Conservation (phyloP, 2,888 invertebrate genomes). For the Heliconius aoede region DNA sequence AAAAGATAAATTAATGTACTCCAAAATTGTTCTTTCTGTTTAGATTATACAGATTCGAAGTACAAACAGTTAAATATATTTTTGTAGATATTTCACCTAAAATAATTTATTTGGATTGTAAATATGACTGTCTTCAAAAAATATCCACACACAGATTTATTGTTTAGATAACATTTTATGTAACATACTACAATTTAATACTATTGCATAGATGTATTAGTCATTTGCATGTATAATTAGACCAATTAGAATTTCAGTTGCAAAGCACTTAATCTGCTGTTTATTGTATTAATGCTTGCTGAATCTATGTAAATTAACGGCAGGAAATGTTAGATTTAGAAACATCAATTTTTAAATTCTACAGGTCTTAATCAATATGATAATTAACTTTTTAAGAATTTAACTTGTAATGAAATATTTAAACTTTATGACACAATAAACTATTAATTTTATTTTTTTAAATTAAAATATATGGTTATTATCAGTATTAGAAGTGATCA, state of each 20-base stretch:
- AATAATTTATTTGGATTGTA: not conserved
- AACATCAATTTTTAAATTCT: not conserved
- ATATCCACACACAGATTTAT: not conserved
- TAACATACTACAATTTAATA: not conserved
- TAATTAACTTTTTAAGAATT: not conserved
- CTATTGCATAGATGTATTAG: not conserved
- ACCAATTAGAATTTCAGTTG: conserved; percentile 26
- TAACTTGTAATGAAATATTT: not conserved
- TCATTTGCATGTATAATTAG: conserved; percentile 6
- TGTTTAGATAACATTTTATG: not conserved
- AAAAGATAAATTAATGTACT: not conserved
- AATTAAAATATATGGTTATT: too few species aligned
- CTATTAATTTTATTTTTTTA: not conserved
- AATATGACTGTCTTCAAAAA: not conserved
- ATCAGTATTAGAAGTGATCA: too few species aligned
- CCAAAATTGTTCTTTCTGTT: not conserved
- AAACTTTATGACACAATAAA: not conserved
- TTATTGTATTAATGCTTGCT: not conserved
- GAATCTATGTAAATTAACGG: conserved; percentile 1
- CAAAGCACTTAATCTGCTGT: conserved; percentile 1
- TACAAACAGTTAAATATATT: not conserved
- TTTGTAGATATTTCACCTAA: not conserved
- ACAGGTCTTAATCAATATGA: not conserved
- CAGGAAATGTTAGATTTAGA: not conserved
- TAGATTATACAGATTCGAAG: not conserved